These are phyloP conservation scores for Nomada fucata DNA, from an alignment of 2,888 invertebrate genomes.

Conservation along the genomic window DNA sequence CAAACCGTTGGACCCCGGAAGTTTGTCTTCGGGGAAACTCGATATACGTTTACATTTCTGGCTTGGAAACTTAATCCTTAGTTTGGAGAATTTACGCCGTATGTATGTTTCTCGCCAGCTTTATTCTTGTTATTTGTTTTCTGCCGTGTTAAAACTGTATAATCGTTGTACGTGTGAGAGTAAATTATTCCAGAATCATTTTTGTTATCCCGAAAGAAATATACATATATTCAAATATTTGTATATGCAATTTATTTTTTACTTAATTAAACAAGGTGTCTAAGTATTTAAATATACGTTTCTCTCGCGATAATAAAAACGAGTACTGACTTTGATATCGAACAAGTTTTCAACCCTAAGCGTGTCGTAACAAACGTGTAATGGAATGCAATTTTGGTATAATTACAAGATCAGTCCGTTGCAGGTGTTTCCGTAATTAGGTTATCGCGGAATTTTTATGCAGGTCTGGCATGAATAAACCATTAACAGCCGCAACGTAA, in stretches of 20 bases:
- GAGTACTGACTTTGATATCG: no score
- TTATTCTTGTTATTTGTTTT: neutral
- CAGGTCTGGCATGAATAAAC: constrained; percentile 5
- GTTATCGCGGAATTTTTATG: neutral
- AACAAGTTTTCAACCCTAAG: no score
- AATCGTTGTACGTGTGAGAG: neutral
- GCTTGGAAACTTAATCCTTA: constrained; percentile 13
- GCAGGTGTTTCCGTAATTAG: neutral
- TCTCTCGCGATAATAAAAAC: no score
- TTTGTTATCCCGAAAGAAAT: no score
- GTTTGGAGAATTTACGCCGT: neutral
- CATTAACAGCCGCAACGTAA: neutral
- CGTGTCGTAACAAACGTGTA: neutral
- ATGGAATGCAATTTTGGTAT: neutral
- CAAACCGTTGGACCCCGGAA: constrained; percentile 41
- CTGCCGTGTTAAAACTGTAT: neutral
- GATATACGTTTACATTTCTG: constrained; percentile 32
- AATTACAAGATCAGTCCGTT: neutral
- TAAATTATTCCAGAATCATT: no score
- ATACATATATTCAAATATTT: no score
- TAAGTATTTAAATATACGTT: no score
- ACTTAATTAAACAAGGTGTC: no score
- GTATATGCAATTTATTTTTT: no score
- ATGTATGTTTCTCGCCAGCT: neutral
- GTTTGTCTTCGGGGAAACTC: constrained; percentile 47